Percentiles rank a stretch among this genome's conserved stretches.
These are phyloP conservation scores for Seladonia tumulorum DNA, from an alignment of 2,888 invertebrate genomes.

Conservation along the genomic window DNA sequence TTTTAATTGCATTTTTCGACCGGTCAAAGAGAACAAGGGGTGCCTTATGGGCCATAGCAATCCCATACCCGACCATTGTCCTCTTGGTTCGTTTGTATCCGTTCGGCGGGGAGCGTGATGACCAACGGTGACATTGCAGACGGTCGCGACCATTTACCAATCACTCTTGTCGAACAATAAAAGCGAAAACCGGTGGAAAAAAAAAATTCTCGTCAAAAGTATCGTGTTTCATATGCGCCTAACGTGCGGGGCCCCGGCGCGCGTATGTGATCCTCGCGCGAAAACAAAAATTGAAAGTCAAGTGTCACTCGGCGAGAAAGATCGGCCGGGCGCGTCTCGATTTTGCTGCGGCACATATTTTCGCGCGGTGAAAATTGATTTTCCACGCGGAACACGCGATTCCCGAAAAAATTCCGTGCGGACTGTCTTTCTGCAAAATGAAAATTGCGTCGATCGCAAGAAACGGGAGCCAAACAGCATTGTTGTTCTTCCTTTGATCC, in stretches of 20 bases:
- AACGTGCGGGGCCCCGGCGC: constrained; percentile 39
- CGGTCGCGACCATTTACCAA: constrained; percentile 76
- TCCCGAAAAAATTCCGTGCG: too few species aligned
- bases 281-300: constrained; percentile 58
- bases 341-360: not conserved
- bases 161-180: constrained; percentile 78
- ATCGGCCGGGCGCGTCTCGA: too few species aligned
- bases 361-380: not conserved
- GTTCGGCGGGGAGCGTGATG: constrained; percentile 45
- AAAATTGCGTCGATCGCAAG: too few species aligned
- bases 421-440: too few species aligned
- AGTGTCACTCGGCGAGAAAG: constrained; percentile 26
- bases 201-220: constrained; percentile 75
- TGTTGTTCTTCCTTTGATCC: too few species aligned
- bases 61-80: constrained; percentile 46
- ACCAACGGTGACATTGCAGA: constrained; percentile 66
- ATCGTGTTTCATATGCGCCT: constrained; percentile 74
- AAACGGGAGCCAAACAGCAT: too few species aligned
- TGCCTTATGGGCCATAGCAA: constrained; percentile 63
- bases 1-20: constrained; percentile 74
- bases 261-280: constrained; percentile 29
- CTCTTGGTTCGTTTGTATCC: constrained; percentile 62
- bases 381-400: too few species aligned
- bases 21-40: constrained; percentile 55
- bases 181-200: constrained; percentile 70